phyloP scores from a whole-genome alignment of 2,888 invertebrate genomes.

The Chymomyza procnemis region DNA sequence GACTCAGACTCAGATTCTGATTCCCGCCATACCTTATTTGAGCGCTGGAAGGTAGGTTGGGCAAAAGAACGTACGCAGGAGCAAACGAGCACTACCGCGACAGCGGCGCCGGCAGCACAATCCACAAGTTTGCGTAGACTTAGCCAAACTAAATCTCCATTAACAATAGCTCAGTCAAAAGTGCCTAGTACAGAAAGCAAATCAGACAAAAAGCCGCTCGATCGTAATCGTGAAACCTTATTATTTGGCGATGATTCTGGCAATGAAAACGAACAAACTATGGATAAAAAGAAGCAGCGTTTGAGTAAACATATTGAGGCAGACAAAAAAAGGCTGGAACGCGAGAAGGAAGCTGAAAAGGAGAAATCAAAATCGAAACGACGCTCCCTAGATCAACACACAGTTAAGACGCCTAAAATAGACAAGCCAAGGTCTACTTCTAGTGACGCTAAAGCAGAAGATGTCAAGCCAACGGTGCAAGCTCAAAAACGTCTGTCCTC shows the following conservation, averaged over 20 bases:
- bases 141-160: constrained; percentile 18
- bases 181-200: not conserved
- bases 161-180: not conserved
- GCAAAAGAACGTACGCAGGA: constrained; percentile 3
- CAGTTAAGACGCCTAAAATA: constrained; percentile 17
- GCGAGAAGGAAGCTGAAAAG: constrained; percentile 46
- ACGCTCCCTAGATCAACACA: not conserved
- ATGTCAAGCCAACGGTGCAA: not conserved
- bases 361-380: constrained; percentile 18
- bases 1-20: constrained; percentile 81
- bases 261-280: constrained; percentile 64
- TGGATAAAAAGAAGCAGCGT: constrained; percentile 64
- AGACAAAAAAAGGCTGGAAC: constrained; percentile 65
- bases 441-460: not conserved
- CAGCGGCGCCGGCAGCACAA: constrained; percentile 80
- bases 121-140: constrained; percentile 37
- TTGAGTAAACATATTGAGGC: constrained; percentile 77
- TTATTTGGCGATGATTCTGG: constrained; percentile 80
- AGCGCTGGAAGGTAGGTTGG: constrained; percentile 72
- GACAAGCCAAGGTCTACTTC: constrained; percentile 20
- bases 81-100: constrained; percentile 59
- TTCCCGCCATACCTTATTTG: constrained; percentile 61
- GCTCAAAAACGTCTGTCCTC: constrained; percentile 54
- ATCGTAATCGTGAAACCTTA: constrained; percentile 78
- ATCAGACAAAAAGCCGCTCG: constrained; percentile 34